phyloP scores from a whole-genome alignment of 2,113 vertebrate species.

The Genyomyrus donnyi region DNA sequence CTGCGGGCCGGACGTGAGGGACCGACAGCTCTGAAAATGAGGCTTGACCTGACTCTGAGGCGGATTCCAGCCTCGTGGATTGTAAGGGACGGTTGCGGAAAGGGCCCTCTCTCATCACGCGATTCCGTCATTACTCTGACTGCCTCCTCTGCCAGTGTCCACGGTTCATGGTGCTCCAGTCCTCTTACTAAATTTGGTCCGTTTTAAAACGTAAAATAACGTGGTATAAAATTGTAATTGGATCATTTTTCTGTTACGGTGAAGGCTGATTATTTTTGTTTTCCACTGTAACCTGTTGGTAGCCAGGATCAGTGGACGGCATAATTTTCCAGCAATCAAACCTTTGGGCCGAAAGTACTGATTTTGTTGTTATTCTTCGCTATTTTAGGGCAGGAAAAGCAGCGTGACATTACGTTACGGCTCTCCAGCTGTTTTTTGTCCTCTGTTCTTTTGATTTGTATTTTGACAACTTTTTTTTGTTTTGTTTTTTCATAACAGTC shows the following conservation, averaged over 20 bases:
- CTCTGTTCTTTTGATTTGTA: slow-evolving; percentile 64
- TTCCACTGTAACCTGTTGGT: slow-evolving; percentile 46
- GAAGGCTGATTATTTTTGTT: slow-evolving; percentile 55
- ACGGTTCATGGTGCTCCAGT: neutral
- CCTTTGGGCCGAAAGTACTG: slow-evolving; percentile 55
- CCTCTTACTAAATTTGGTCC: neutral
- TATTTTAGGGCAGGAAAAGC: slow-evolving; percentile 58
- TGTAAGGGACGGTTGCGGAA: neutral
- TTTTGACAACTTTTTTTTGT: slow-evolving; percentile 63
- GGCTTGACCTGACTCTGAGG: neutral
- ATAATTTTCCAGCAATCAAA: slow-evolving; percentile 50
- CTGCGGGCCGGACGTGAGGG: neutral
- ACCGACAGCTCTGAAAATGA: neutral
- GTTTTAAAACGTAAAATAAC: slow-evolving; percentile 5
- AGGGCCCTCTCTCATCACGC: neutral
- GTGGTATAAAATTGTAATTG: slow-evolving; percentile 9
- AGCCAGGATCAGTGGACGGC: slow-evolving; percentile 42
- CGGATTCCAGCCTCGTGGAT: neutral
- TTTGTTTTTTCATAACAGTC: slow-evolving; percentile 38
- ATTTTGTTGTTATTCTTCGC: slow-evolving; percentile 66
- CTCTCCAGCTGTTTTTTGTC: slow-evolving; percentile 44
- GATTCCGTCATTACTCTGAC: neutral
- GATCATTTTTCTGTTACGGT: slow-evolving; percentile 43
- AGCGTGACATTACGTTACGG: slow-evolving; percentile 43
- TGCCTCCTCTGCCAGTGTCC: neutral